Conservation (phyloP, 2,888 invertebrate genomes). For the Sussaba pulchella region DNA sequence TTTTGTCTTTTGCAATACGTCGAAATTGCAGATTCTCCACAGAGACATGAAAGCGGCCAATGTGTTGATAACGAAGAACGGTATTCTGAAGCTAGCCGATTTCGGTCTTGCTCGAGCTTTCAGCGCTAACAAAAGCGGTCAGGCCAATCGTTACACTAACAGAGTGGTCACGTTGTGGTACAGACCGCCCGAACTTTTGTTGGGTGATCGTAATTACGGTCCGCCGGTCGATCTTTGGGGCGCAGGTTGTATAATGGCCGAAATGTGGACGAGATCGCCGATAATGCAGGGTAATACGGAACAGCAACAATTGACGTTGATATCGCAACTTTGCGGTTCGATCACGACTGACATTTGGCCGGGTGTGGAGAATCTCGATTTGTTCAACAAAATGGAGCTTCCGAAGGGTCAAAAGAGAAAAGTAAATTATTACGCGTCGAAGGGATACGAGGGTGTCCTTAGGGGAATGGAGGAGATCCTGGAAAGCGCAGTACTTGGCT, state of each 20-base stretch:
- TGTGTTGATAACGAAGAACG: conserved; percentile 97
- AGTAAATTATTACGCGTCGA: conserved; percentile 84
- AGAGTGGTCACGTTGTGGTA: conserved; percentile 99
- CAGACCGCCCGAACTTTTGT: conserved; percentile 89
- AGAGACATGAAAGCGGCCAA: conserved; percentile 99
- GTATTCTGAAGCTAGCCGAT: conserved; percentile 97
- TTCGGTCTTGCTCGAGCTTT: conserved; percentile 98
- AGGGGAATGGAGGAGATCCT: too few species aligned
- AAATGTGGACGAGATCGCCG: conserved; percentile 99
- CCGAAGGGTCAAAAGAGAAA: conserved; percentile 94
- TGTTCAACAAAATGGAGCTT: conserved; percentile 95
- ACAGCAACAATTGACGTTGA: conserved; percentile 97
- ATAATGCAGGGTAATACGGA: conserved; percentile 99
- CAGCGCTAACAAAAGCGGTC: conserved; percentile 94
- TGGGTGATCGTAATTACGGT: conserved; percentile 97
- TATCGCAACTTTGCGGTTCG: conserved; percentile 98
- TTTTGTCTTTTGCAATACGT: too few species aligned
- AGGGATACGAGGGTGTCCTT: too few species aligned
- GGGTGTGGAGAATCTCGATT: conserved; percentile 94
- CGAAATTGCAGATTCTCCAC: conserved; percentile 89
- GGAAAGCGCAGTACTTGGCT: too few species aligned
- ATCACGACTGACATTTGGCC: conserved; percentile 98
- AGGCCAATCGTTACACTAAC: conserved; percentile 97
- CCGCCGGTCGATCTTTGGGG: conserved; percentile 99
- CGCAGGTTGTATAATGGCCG: conserved; percentile 99